Evolutionary conservation across 2,888 invertebrate species (phyloP).

Genomic region (Archips xylosteana): DNA sequence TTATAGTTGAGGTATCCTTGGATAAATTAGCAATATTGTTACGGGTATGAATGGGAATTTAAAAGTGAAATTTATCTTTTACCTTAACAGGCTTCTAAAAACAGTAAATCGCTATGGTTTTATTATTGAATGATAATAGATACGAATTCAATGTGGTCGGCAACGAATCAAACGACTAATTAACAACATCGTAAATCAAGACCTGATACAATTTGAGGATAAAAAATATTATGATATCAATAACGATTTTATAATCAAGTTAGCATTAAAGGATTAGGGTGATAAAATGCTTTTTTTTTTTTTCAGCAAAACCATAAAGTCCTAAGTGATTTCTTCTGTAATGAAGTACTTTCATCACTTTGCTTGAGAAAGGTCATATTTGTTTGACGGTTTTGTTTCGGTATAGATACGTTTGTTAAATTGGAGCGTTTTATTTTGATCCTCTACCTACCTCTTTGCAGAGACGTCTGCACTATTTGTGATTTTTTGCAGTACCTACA

Average conservation of each 20-base stretch:
- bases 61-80: slow-evolving; percentile 27
- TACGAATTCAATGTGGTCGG: slow-evolving; percentile 18
- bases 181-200: slow-evolving; percentile 42
- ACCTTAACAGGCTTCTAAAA: slow-evolving; percentile 25
- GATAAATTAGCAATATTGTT: slow-evolving; percentile 29
- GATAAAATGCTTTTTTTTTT: neutral
- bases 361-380: too few species aligned
- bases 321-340: too few species aligned
- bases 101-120: slow-evolving; percentile 35
- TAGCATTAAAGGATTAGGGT: neutral
- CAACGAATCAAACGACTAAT: slow-evolving; percentile 37
- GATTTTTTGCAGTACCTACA: too few species aligned
- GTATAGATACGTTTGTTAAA: too few species aligned
- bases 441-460: too few species aligned
- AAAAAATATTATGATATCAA: neutral
- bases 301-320: too few species aligned
- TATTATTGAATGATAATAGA: slow-evolving; percentile 33
- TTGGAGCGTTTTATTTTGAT: too few species aligned
- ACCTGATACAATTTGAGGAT: neutral
- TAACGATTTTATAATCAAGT: neutral
- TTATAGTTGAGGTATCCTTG: neutral
- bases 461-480: too few species aligned
- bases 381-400: too few species aligned
- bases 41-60: slow-evolving; percentile 7
- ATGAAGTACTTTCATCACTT: too few species aligned